Evolutionary conservation across 2,888 invertebrate species (phyloP), one percentile per base, ranked within the genome.

Genomic region (Myopa testacea): DNA sequence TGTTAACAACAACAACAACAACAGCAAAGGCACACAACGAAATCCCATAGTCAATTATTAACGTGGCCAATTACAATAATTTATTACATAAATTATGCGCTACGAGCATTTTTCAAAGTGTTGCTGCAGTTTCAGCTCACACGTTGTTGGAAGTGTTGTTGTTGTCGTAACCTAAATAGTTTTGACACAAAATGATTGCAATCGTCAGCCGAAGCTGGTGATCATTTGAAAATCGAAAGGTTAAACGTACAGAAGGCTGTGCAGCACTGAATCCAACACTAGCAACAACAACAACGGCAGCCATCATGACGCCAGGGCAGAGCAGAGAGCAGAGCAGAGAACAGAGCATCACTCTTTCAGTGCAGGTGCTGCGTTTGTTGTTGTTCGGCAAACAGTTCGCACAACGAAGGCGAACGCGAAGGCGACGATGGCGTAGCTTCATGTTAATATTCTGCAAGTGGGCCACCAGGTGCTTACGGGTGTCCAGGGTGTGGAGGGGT

Each of bases 41-140:
- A 73, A 63, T 45, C 62, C 52, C 38, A 75, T 40, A 73, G 60
- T 72, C 52, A 78, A 78, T 78, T 78, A 78, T 78, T 76, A 76
- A 78, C 75, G 67, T 68, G 76, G 69, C 62, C 76, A 78, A 78
- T 78, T 76, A 76, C 78, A 76, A 76, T 78, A 69, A 78, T 78
- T 78, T 78, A 76, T 76, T 74, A 63, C 78, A 76, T 63, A 65
- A 73, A 73, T 73, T 62, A 73, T 73, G 73, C 63, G 58, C 68
- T 16, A 55, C 6, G 50, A 70, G n/a, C 50, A 60, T 34, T 45
- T 76, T 69, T 60, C 68, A 50, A 65, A 63, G 58, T 38, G 38
- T 55, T 67, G 45, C 37, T 74, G 50, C 14, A 45, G 65, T 50
- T 37, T 5, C 34, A 6, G 6, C 14, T 71, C 34, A 55, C 34